Evolutionary conservation across 2,113 vertebrate species (phyloP), one percentile per base, ranked within the genome.

Genomic region (Pelusios castaneus): DNA sequence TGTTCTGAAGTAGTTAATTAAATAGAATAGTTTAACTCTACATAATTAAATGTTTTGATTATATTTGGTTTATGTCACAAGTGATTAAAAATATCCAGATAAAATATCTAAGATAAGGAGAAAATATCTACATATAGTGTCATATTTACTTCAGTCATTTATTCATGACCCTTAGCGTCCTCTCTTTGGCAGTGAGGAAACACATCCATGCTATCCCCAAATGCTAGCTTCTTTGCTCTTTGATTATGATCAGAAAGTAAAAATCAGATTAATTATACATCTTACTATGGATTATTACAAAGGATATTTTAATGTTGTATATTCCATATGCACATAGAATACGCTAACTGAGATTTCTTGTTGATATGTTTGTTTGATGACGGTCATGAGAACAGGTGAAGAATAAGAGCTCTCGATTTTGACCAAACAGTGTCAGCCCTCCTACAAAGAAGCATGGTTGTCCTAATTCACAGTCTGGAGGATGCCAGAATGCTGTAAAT

Each of bases 401-500:
- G 24, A 90, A 67, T 84, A 78, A 80, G 89, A 90, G 38, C 77
- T 38, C 10, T 76, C 73, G 41, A 63, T 56, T 82, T 80, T 73
- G 0, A 38, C n/a, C n/a, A n/a, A n/a, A 10, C 4, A 38, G 21
- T 38, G 63, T 38, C n/a, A 6, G 58, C 89, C 77, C n/a, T 86
- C 78, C 84, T n/a, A 78, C 56, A 93, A 89, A 6, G 52, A 22
- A 67, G 38, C 9, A 88, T 54, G 24, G 45, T 21, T 86, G 47
- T 14, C 52, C 55, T 93, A 92, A 82, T 1, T 91, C 34, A 67
- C 17, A 45, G 78, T 31, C 60, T 92, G 89, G 58, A 89, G 93
- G 54, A 14, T 89, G 67, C 82, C 55, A 82, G 56, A 84, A 22
- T 17, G 31, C 31, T 45, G 12, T 27, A 10, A 94, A 60, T 87